Evolutionary conservation across 2,113 vertebrate species (phyloP), one percentile per base, ranked within the genome.

Genomic region (Pseudopipra pipra): DNA sequence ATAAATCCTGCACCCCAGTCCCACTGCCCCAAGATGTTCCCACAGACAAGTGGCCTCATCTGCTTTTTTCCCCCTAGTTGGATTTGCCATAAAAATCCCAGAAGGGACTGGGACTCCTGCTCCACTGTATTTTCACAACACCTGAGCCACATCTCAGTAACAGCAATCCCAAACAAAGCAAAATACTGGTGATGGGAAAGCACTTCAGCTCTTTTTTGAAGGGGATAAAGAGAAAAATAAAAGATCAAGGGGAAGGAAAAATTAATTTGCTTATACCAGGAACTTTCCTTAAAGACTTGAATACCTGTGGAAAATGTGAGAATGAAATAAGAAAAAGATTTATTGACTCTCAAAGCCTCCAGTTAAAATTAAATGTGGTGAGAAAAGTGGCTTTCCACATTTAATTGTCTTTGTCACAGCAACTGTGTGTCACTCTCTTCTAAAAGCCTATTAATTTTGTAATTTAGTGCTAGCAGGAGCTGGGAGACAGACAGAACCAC

Each of bases 371-470:
- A 97, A 98, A 96, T 85, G 97, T 5, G 28, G 95, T 74, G 95
- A 97, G 96, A 96, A 98, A 97, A 98, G 97, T 94, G 94, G 93
- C 94, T 97, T 98, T 97, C 97, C 90, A 97, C 96, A 93, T 97
- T 96, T 98, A 98, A 98, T 98, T 98, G 97, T 98, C 97, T 98
- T 97, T 94, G 96, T 93, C 97, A 89, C 97, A 93, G 97, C 94
- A 97, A 97, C 97, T 91, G 58, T 72, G 92, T 96, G 97, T 96
- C 97, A 97, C 95, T 96, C 98, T 97, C 93, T 89, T 90, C 97
- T 97, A 98, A 98, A 98, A 98, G 97, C 97, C 97, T 96, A 97
- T 98, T 98, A 98, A 98, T 98, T 97, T 97, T 75, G 93, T 98
- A 98, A 98, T 98, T 98, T 97, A 97, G 91, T 97, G 97, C 74